phyloP scores from a whole-genome alignment of 2,888 invertebrate genomes.

The Papilio demoleus region DNA sequence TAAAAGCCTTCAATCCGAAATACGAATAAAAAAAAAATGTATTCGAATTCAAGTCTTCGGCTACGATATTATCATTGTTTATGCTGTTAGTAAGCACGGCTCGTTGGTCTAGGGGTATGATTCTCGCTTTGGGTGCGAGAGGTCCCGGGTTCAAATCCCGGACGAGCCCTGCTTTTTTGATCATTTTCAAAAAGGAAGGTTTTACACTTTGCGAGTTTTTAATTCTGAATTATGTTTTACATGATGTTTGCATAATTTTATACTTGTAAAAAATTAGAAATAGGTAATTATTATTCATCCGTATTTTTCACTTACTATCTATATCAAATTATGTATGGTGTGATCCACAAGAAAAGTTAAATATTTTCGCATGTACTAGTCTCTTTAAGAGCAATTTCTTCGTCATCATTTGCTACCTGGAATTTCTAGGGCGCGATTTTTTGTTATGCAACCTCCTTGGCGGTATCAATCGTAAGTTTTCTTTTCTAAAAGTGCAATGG shows the following conservation, averaged over 20 bases:
- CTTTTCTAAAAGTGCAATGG: slow-evolving; percentile 16
- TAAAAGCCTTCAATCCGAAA: not conserved
- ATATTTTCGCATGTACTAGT: too few species aligned
- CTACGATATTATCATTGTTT: not conserved
- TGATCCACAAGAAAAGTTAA: not conserved
- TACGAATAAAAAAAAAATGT: too few species aligned
- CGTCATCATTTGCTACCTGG: not conserved
- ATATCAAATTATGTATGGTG: too few species aligned
- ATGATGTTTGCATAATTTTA: not conserved
- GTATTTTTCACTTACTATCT: too few species aligned
- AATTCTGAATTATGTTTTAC: not conserved
- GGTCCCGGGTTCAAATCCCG: slow-evolving; percentile 85
- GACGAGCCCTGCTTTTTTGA: slow-evolving; percentile 72
- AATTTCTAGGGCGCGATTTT: not conserved
- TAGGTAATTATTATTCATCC: too few species aligned
- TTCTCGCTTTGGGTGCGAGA: slow-evolving; percentile 85
- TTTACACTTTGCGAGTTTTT: not conserved
- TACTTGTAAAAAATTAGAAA: too few species aligned
- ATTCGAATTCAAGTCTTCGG: too few species aligned
- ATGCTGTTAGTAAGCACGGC: slow-evolving; percentile 63
- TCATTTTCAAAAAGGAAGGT: not conserved
- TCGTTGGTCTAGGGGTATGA: slow-evolving; percentile 85
- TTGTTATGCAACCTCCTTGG: not conserved
- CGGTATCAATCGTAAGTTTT: not conserved
- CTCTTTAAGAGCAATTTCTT: not conserved